A percentile compares a stretch with the other conserved stretches of the same genome.
Conservation (phyloP, 2,888 invertebrate species). For the Cremastinae sp. region DNA sequence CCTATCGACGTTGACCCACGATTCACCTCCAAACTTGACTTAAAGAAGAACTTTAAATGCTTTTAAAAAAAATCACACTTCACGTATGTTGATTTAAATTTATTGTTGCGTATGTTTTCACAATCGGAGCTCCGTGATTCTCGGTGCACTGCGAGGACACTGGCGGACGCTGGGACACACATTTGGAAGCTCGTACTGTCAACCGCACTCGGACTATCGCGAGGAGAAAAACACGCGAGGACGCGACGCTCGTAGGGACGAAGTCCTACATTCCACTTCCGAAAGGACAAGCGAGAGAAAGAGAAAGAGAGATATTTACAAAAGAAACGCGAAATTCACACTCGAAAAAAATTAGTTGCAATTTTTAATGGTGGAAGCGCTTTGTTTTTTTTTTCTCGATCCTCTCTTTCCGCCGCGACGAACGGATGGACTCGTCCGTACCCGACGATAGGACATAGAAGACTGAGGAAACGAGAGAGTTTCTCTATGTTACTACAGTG, state of each 20-base stretch:
- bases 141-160: too few species aligned
- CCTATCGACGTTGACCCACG: not conserved
- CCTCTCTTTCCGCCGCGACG: slow-evolving; percentile 1
- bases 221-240: slow-evolving; percentile 20
- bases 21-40: not conserved
- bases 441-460: slow-evolving; percentile 34
- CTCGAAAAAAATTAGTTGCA: slow-evolving; percentile 5
- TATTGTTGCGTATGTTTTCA: too few species aligned
- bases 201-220: slow-evolving; percentile 18
- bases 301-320: slow-evolving; percentile 12
- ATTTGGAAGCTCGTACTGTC: not conserved
- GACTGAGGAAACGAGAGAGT: slow-evolving; percentile 34
- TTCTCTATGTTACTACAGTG: slow-evolving; percentile 23
- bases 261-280: slow-evolving; percentile 24
- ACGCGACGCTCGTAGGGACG: slow-evolving; percentile 30
- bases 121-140: too few species aligned
- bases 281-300: slow-evolving; percentile 6
- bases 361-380: not conserved
- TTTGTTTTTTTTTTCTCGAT: slow-evolving; percentile 26
- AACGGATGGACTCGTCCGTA: slow-evolving; percentile 65
- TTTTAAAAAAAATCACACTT: too few species aligned
- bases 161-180: too few species aligned
- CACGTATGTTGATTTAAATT: too few species aligned
- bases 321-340: not conserved
- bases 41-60: not conserved